Percentiles rank a stretch among this genome's conserved stretches.
phyloP scores from a whole-genome alignment of 2,888 invertebrate species.

The Petrophora chlorosata region DNA sequence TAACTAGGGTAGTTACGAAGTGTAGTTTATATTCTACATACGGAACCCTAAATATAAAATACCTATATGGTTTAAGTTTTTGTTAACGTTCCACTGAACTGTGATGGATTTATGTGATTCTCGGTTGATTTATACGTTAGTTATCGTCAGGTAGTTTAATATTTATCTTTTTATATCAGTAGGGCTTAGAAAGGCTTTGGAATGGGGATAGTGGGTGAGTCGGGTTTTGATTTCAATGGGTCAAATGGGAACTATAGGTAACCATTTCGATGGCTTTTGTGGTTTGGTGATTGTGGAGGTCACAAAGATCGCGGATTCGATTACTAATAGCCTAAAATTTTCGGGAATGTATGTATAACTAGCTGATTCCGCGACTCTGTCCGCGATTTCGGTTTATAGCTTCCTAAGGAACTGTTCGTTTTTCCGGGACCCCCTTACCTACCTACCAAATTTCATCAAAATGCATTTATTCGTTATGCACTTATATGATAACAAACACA shows the following conservation, averaged over 20 bases:
- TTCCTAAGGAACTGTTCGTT: no score
- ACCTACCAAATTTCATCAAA: no score
- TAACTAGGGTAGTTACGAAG: no score
- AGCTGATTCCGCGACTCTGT: no score
- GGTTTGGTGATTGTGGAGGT: neutral
- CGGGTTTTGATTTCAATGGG: constrained; percentile 5
- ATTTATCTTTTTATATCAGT: constrained; percentile 13
- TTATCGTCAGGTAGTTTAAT: constrained; percentile 19
- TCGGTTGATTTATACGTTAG: constrained; percentile 32
- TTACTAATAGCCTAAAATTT: neutral
- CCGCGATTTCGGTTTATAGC: no score
- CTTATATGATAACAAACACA: no score
- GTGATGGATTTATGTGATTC: constrained; percentile 36
- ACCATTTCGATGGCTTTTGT: neutral
- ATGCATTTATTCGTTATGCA: no score
- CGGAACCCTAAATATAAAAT: constrained; percentile 22
- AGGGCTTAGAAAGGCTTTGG: constrained; percentile 1
- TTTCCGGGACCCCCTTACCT: no score
- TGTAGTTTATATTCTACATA: no score
- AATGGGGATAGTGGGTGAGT: neutral
- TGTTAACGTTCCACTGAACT: constrained; percentile 15
- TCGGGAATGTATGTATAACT: no score
- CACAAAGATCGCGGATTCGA: no score
- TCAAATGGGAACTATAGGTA: no score
- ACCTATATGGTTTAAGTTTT: constrained; percentile 32